Evolutionary conservation across 2,888 invertebrate genomes (phyloP), one percentile per base, ranked within the genome.

Genomic region (Lithophane socia): DNA sequence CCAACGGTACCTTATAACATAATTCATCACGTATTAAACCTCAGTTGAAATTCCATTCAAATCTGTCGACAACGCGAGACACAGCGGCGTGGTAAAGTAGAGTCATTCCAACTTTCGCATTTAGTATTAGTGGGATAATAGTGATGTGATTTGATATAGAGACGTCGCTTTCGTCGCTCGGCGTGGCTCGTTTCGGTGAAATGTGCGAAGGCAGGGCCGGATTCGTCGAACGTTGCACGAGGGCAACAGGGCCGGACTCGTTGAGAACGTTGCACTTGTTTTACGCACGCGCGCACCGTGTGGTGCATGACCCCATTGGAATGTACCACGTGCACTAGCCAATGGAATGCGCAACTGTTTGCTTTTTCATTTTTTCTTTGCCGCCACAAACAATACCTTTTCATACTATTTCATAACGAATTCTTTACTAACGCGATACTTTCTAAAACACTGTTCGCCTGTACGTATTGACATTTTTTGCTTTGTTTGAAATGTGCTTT

Each of bases 271-370:
- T 94, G 95, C 95, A 94, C 94, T 96, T 95, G 95, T 95, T 95
- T 94, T 93, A 94, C 92, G 94, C 94, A 94, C 95, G 94, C 94
- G 93, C 94, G 90, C 93, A 90, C 92, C 89, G 93, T 92, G 93
- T 95, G 95, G 96, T 94, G 94, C 96, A 95, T 96, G 96, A 96
- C 96, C 96, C 95, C 96, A 89, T 89, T 91, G 96, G 96, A 95
- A 96, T 96, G 96, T 93, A 92, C 96, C 96, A 96, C 96, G 96
- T 96, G 96, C 94, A 94, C 94, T 95, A 94, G 94, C 94, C 94
- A 86, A 91, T 93, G 96, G 96, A 95, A 96, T 96, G 96, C 95
- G 96, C 96, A 95, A 96, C 95, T 96, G 96, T 96, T 96, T 96
- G 94, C 95, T 94, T 95, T 95, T 95, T 94, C 85, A 92, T 95